Percentiles rank a stretch among this genome's conserved stretches.
These are phyloP conservation scores for Gyrodactylus salaris DNA, from an alignment of 1,140 invertebrate species.

Conservation along the genomic window DNA sequence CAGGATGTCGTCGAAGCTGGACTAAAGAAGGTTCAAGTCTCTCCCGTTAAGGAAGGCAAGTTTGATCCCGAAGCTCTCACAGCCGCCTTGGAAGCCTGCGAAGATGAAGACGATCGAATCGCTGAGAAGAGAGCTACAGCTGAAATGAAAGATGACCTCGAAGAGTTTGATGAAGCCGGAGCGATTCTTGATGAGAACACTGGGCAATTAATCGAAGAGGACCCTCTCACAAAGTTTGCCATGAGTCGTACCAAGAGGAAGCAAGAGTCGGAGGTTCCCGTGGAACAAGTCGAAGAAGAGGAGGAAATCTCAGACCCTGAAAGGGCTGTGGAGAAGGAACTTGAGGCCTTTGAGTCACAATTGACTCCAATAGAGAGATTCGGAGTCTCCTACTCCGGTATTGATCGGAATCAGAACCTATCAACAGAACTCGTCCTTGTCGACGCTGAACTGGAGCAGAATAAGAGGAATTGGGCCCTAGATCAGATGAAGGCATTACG, in stretches of 20 bases:
- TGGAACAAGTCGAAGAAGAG: background rate
- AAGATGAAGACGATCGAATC: conserved; percentile 2
- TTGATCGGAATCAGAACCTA: background rate
- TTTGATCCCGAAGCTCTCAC: background rate
- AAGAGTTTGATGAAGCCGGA: conserved; percentile 3
- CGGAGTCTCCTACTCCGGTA: background rate
- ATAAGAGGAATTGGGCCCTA: conserved; percentile 65
- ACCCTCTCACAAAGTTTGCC: background rate
- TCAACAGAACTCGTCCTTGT: background rate
- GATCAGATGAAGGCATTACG: conserved; percentile 33
- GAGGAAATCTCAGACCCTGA: background rate
- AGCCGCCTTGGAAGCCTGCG: background rate
- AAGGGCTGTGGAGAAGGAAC: background rate
- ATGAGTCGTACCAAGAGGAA: background rate
- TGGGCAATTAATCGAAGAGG: background rate
- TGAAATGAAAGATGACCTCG: background rate
- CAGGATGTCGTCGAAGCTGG: conserved; percentile 19
- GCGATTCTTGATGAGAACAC: background rate
- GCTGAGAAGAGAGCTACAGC: conserved; percentile 1
- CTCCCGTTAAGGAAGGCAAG: background rate
- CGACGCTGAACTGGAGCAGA: conserved; percentile 8
- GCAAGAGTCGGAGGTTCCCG: background rate
- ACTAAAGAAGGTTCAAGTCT: background rate
- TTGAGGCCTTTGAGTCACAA: conserved; percentile 2
- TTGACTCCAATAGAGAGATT: conserved; percentile 4